Evolutionary conservation across 2,888 invertebrate species (phyloP).

Genomic region (Watsonalla binaria): DNA sequence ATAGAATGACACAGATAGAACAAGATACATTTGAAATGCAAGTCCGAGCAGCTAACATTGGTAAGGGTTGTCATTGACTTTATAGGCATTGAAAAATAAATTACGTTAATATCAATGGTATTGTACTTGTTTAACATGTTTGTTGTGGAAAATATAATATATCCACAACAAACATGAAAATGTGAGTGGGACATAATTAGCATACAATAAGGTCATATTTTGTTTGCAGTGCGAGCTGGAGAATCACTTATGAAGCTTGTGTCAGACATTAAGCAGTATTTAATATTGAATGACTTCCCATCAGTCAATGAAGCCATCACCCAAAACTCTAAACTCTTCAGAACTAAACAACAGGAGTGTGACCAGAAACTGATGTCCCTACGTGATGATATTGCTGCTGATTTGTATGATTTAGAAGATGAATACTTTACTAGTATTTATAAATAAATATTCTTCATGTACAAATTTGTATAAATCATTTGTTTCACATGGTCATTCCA

Average conservation of each 20-base stretch:
- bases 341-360: conserved; percentile 93
- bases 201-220: too few species aligned
- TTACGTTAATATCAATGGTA: neutral
- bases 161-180: too few species aligned
- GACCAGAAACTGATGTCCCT: conserved; percentile 95
- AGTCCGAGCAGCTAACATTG: conserved; percentile 96
- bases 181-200: too few species aligned
- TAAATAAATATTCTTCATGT: conserved; percentile 66
- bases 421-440: conserved; percentile 94
- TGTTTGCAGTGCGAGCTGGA: conserved; percentile 88
- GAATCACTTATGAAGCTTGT: conserved; percentile 98
- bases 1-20: conserved; percentile 94
- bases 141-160: too few species aligned
- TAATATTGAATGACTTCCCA: conserved; percentile 98
- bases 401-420: conserved; percentile 94
- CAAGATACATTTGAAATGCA: conserved; percentile 98
- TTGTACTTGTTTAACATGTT: too few species aligned
- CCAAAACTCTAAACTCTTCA: conserved; percentile 93
- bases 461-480: too few species aligned
- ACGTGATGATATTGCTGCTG: conserved; percentile 96
- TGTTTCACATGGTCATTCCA: too few species aligned
- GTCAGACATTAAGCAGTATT: conserved; percentile 98
- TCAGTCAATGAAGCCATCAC: conserved; percentile 98
- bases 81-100: neutral
- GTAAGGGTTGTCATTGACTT: conserved; percentile 38